Conservation (phyloP, 2,888 invertebrate species). For the Drosophila nr. perissopoda region DNA sequence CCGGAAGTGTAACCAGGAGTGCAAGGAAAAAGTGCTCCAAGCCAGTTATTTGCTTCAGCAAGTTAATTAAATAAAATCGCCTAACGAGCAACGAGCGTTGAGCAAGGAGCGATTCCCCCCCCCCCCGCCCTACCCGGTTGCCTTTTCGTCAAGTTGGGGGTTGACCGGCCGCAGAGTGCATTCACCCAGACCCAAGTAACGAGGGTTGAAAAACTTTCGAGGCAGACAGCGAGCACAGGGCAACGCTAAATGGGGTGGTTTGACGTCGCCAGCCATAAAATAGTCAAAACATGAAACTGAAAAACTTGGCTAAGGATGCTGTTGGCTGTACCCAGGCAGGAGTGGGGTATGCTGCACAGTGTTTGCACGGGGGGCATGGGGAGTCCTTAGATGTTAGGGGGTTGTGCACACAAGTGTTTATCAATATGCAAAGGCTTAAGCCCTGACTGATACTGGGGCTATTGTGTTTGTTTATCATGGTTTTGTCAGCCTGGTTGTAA, state of each 20-base stretch:
- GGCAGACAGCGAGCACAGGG: conserved; percentile 32
- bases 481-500: conserved; percentile 16
- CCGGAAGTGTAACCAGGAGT: neutral
- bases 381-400: conserved; percentile 9
- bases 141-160: conserved; percentile 40
- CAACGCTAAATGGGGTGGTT: conserved; percentile 61
- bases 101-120: conserved; percentile 12
- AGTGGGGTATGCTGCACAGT: neutral
- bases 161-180: conserved; percentile 67
- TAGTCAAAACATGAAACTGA: conserved; percentile 62
- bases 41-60: conserved; percentile 42
- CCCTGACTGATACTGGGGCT: conserved; percentile 1
- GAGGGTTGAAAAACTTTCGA: conserved; percentile 66
- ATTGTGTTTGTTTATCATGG: conserved; percentile 11
- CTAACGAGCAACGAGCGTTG: conserved; percentile 35
- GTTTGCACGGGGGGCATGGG: neutral
- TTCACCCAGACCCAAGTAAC: conserved; percentile 61
- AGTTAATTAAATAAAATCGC: conserved; percentile 75
- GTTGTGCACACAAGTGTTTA: conserved; percentile 72
- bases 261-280: conserved; percentile 51
- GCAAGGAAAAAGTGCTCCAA: conserved; percentile 11
- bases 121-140: neutral
- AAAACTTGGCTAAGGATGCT: conserved; percentile 50
- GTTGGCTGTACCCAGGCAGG: conserved; percentile 48
- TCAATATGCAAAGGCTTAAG: conserved; percentile 52